A percentile compares a stretch with the other conserved stretches of the same genome.
Evolutionary conservation across 2,888 invertebrate genomes (phyloP).

Genomic region (Epistrophe grossulariae): DNA sequence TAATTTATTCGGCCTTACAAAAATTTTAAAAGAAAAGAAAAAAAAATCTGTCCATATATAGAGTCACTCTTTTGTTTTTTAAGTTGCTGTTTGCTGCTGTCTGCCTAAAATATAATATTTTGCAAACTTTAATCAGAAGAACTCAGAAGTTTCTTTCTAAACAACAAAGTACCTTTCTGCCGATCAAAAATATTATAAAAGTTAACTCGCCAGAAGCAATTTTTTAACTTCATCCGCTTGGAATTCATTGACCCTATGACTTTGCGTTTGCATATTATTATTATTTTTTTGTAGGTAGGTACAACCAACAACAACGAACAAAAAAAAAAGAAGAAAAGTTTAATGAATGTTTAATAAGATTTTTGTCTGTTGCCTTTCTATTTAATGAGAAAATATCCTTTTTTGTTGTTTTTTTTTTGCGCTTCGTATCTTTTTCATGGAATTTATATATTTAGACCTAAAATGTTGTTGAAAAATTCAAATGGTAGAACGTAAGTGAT

Average conservation of each 20-base stretch:
- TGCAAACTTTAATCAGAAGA: conserved; percentile 17
- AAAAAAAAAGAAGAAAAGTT: conserved; percentile 59
- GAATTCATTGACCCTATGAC: conserved; percentile 35
- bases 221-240: conserved; percentile 22
- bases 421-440: not conserved
- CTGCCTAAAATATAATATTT: not conserved
- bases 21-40: not conserved
- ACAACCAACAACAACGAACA: conserved; percentile 9
- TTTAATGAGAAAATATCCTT: conserved; percentile 48
- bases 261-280: conserved; percentile 20
- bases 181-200: conserved; percentile 7
- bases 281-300: no score
- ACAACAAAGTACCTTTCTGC: not conserved
- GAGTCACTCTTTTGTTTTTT: not conserved
- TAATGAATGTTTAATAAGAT: conserved; percentile 73
- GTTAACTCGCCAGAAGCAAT: conserved; percentile 17
- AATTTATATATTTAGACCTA: not conserved
- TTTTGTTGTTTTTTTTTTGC: not conserved
- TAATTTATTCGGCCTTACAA: conserved; percentile 13
- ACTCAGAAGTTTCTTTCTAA: not conserved
- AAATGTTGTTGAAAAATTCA: conserved; percentile 47
- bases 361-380: conserved; percentile 55
- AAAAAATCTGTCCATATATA: not conserved
- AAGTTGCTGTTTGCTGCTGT: not conserved
- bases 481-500: conserved; percentile 61